Percentiles rank a stretch among this genome's conserved stretches.
phyloP scores from a whole-genome alignment of 2,888 invertebrate genomes.

The Galeopsomyia nigrocyanea region DNA sequence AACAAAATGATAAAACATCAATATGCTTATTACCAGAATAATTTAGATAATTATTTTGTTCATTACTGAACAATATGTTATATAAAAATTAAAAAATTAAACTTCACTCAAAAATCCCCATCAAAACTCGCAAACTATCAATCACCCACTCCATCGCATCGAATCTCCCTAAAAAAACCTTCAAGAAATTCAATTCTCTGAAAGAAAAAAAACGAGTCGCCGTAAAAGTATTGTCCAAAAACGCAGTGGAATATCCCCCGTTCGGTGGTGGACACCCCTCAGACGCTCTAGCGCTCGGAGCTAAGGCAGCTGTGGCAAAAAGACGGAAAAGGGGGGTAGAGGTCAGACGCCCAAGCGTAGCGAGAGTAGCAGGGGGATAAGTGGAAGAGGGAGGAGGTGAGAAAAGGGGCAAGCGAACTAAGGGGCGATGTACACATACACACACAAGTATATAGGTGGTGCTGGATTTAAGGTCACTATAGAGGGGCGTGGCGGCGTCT shows the following conservation, averaged over 20 bases:
- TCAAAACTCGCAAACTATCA: no score
- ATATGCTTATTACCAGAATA: no score
- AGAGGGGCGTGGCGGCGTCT: constrained; percentile 62
- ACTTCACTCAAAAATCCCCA: no score
- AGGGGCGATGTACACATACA: constrained; percentile 20
- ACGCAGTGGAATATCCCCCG: constrained; percentile 1
- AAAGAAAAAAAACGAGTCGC: not conserved
- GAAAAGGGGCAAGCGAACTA: constrained; percentile 38
- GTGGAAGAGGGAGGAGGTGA: constrained; percentile 50
- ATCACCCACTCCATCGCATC: no score
- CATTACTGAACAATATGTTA: no score
- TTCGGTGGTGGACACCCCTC: constrained; percentile 51
- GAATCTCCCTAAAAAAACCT: no score
- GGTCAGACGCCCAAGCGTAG: constrained; percentile 3
- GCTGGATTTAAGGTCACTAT: constrained; percentile 57
- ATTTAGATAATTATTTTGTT: no score
- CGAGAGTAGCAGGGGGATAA: constrained; percentile 49
- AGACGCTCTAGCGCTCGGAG: constrained; percentile 22
- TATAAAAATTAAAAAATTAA: no score
- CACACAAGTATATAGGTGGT: constrained; percentile 55
- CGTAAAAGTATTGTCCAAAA: constrained; percentile 56
- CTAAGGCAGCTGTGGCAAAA: constrained; percentile 33
- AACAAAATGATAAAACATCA: no score
- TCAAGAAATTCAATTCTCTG: no score
- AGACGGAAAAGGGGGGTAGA: not conserved